These are phyloP conservation scores for Eucidaris tribuloides DNA, from an alignment of 35 echinoderm and acorn worm genomes.

Conservation along the genomic window DNA sequence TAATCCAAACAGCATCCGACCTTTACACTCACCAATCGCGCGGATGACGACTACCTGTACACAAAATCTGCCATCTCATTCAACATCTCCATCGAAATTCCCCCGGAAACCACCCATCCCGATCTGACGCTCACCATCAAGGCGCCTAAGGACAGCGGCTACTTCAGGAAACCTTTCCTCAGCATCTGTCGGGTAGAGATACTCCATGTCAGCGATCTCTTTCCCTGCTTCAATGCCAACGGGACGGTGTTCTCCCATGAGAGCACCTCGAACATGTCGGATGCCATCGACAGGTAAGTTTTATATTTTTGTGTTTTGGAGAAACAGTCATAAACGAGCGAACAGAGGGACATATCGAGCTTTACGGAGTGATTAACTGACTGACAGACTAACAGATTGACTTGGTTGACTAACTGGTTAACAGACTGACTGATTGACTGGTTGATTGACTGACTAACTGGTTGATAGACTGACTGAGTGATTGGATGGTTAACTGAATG, in stretches of 20 bases:
- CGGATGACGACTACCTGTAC: conserved; percentile 55
- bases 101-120: conserved; percentile 59
- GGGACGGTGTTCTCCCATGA: conserved; percentile 12
- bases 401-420: too few species aligned
- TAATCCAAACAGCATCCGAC: conserved; percentile 47
- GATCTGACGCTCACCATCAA: conserved; percentile 74
- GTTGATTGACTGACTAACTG: too few species aligned
- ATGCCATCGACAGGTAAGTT: background rate
- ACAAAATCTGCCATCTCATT: conserved; percentile 59
- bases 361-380: too few species aligned
- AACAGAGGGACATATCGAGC: too few species aligned
- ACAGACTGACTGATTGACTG: too few species aligned
- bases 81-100: conserved; percentile 57
- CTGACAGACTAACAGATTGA: too few species aligned
- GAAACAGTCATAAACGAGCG: too few species aligned
- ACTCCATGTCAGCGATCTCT: conserved; percentile 43
- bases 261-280: conserved; percentile 1
- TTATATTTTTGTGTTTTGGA: too few species aligned
- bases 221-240: conserved; percentile 52
- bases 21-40: conserved; percentile 49
- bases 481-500: too few species aligned
- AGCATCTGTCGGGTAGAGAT: conserved; percentile 73
- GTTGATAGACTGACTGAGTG: too few species aligned
- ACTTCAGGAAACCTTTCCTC: conserved; percentile 36
- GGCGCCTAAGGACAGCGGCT: conserved; percentile 2